phyloP scores from a whole-genome alignment of 2,797 vertebrate genomes.

The Pteropus rufus region DNA sequence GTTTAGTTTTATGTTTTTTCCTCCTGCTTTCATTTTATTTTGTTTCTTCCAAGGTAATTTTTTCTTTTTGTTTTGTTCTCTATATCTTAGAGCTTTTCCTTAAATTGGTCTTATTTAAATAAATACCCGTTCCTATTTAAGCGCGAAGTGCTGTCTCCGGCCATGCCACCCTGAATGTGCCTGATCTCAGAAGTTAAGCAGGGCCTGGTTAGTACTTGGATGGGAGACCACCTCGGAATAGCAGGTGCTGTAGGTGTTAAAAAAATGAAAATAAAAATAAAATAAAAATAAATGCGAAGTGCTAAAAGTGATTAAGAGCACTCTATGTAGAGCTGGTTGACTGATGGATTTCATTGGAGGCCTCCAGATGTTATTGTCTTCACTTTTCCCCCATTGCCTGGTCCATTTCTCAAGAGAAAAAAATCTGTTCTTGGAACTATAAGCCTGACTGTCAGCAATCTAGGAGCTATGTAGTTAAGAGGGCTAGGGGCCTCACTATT shows the following conservation, averaged over 20 bases:
- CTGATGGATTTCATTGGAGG: not conserved
- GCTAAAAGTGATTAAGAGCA: not conserved
- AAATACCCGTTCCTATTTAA: not conserved
- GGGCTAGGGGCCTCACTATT: not conserved
- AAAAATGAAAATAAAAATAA: no score
- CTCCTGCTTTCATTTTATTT: not conserved
- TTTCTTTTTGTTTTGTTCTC: not conserved
- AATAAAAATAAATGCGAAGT: not conserved
- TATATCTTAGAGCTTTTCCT: not conserved
- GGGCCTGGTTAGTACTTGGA: no score
- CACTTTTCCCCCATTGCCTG: not conserved
- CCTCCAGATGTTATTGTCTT: not conserved
- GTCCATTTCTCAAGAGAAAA: not conserved
- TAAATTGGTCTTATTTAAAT: constrained; percentile 7
- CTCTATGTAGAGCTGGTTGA: not conserved
- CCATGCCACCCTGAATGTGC: no score
- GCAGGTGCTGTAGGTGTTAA: no score
- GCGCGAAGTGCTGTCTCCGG: no score
- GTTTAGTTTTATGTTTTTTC: not conserved
- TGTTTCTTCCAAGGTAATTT: not conserved
- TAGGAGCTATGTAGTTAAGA: not conserved
- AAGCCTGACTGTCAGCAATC: not conserved
- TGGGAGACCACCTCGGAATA: no score
- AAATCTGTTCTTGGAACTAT: not conserved
- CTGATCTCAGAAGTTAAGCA: no score